Conservation (phyloP, 2,113 vertebrate genomes). For the Podocnemis expansa region DNA sequence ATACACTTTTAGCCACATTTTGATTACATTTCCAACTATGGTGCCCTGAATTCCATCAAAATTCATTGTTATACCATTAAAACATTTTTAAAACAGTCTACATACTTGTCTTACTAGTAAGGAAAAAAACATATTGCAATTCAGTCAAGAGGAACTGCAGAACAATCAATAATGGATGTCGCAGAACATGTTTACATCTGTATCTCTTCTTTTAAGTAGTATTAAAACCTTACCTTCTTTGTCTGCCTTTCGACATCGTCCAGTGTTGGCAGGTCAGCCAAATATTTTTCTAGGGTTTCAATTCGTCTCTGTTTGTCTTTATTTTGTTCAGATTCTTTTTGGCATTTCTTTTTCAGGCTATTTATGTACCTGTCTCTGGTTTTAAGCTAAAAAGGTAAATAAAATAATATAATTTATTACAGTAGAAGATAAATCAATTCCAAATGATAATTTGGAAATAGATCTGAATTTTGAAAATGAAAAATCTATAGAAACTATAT, state of each 20-base stretch:
- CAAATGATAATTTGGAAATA: slow-evolving; percentile 23
- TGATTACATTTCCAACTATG: neutral
- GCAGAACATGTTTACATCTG: neutral
- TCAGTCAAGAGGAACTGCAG: neutral
- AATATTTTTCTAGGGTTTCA: slow-evolving; percentile 95
- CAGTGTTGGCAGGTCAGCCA: slow-evolving; percentile 92
- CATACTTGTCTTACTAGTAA: neutral
- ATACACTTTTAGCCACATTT: neutral
- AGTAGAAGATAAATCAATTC: neutral
- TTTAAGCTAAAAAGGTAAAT: slow-evolving; percentile 85
- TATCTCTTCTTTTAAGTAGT: too few species aligned
- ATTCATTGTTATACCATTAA: neutral
- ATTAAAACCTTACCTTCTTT: slow-evolving; percentile 82
- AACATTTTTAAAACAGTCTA: neutral
- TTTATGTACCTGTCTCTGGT: slow-evolving; percentile 95
- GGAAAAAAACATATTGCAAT: neutral
- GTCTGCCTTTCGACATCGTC: slow-evolving; percentile 89
- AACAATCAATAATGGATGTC: neutral
- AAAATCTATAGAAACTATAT: neutral
- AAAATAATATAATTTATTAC: slow-evolving; percentile 14
- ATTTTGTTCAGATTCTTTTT: slow-evolving; percentile 91
- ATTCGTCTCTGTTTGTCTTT: slow-evolving; percentile 94
- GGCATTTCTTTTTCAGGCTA: slow-evolving; percentile 94
- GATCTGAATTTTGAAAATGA: neutral
- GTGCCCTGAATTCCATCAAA: neutral